These are phyloP conservation scores for Saccostrea cuccullata DNA, from an alignment of 1,140 invertebrate species.

Conservation along the genomic window DNA sequence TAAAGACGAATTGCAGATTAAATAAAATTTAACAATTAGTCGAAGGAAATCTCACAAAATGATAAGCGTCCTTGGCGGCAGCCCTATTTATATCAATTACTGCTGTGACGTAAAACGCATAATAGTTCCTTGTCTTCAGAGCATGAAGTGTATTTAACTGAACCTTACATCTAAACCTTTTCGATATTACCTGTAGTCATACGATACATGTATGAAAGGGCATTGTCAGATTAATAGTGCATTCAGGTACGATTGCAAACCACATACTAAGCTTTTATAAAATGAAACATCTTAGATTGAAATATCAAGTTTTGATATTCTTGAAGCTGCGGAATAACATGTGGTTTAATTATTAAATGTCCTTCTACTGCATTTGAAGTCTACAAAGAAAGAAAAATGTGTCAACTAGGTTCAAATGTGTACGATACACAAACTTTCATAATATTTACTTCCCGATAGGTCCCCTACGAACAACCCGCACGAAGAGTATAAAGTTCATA, in stretches of 20 bases:
- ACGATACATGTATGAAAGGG: not conserved
- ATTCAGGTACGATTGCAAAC: not conserved
- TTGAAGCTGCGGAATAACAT: conserved; percentile 6
- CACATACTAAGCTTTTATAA: not conserved
- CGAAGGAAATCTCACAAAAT: not conserved
- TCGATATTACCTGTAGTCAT: not conserved
- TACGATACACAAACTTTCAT: not conserved
- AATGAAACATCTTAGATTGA: not conserved
- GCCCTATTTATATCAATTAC: conserved; percentile 7
- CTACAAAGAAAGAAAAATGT: not conserved
- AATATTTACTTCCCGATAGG: not conserved
- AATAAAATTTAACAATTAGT: not conserved
- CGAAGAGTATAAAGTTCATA: not conserved
- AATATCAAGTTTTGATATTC: conserved; percentile 12
- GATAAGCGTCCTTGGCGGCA: not conserved
- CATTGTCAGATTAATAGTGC: not conserved
- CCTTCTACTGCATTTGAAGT: not conserved
- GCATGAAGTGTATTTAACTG: conserved; percentile 30
- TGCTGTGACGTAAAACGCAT: not conserved
- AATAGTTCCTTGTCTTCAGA: conserved; percentile 11
- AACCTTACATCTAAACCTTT: not conserved
- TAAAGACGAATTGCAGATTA: not conserved
- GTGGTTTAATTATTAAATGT: not conserved
- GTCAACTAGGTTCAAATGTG: not conserved
- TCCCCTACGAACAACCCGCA: not conserved